A percentile compares a stretch with the other conserved stretches of the same genome.
phyloP scores from a whole-genome alignment of 2,113 vertebrate species.

The Microtus pennsylvanicus region DNA sequence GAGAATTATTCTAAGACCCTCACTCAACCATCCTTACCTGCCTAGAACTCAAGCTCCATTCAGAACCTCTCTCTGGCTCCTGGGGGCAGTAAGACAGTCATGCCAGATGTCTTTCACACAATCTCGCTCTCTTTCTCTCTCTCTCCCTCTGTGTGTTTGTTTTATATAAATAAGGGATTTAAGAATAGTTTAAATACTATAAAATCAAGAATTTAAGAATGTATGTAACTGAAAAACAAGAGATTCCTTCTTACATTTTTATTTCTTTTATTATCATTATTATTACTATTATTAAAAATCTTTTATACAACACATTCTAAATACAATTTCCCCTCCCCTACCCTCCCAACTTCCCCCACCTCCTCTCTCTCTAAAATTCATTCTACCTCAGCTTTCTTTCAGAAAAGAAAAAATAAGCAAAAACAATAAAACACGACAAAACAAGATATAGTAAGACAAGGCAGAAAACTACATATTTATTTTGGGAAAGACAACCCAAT shows the following conservation, averaged over 20 bases:
- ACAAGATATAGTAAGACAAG: neutral
- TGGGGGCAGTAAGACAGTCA: neutral
- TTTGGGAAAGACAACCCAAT: neutral
- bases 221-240: neutral
- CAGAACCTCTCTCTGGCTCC: neutral
- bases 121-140: neutral
- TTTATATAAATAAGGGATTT: neutral
- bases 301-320: no score
- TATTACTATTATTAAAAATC: neutral
- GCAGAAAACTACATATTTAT: neutral
- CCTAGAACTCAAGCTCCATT: neutral
- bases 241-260: neutral
- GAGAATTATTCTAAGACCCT: neutral
- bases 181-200: neutral
- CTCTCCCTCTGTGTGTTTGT: no score
- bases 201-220: neutral
- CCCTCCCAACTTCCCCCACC: neutral
- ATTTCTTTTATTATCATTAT: neutral
- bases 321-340: neutral
- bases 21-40: neutral
- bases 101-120: neutral
- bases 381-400: no score
- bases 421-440: neutral
- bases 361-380: neutral
- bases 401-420: neutral